Evolutionary conservation across 2,888 invertebrate genomes (phyloP), one percentile per base, ranked within the genome.

Genomic region (Phyllotreta striolata): DNA sequence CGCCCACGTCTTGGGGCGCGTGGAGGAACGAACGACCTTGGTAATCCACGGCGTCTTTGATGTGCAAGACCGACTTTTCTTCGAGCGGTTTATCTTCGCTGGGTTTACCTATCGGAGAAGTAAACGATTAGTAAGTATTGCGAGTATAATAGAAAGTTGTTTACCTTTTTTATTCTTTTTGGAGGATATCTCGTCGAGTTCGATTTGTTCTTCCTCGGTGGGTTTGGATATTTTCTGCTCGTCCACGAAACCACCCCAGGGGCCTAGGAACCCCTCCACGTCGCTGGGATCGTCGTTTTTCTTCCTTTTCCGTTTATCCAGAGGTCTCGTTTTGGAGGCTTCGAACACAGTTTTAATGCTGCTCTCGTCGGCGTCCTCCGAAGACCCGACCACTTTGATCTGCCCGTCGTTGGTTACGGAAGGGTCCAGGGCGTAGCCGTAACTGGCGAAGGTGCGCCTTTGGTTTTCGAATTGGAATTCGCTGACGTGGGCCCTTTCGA

Each of bases 391-490:
- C 35, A 81, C 74, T 72, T 80, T 80, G 43, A 74, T 72, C 13
- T 70, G 81, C 1, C 77, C 77, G 39, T 77, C 79, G 41, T 79
- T 83, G 72, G 91, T 92, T 0, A 93, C 89, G 0, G 96, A 92
- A 0, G 98, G 98, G 84, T 98, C 98, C 66, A 96, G 80, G 0
- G 98, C 98, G 84, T 95, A 96, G 1, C 97, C 97, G 77, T 92
- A 97, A 78, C 96, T 96, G 40, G 91, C 89, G 80, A 98, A 98
- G 12, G 97, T 98, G 74, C 96, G 84, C 62, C 98, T 85, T 78
- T 98, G 97, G 79, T 94, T 95, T 81, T 98, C 98, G 86, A 98
- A 98, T 75, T 97, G 95, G 81, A 99, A 99, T 73, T 94, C 93
- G 82, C 93, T 98, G 55, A 99, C 89, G 80, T 98, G 95, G 0